Percentiles rank a stretch among this genome's conserved stretches.
Evolutionary conservation across 2,797 vertebrate species (phyloP).

Genomic region (Phoeniculus purpureus): DNA sequence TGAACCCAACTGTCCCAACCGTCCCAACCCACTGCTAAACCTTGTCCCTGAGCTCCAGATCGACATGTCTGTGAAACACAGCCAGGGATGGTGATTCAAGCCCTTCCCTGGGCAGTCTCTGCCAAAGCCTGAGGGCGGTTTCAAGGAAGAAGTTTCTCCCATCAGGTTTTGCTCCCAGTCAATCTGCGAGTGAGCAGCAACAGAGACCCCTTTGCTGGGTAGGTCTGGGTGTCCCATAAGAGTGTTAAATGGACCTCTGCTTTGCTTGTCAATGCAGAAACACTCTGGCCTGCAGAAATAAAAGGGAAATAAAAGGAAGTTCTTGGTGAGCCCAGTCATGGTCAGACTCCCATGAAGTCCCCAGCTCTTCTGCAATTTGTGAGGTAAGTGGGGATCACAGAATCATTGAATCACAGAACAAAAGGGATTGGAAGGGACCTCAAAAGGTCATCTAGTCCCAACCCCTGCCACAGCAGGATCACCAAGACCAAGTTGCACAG

Average conservation of each 20-base stretch:
- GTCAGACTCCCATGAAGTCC: background rate
- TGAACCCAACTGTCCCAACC: too few relatives aligned
- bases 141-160: background rate
- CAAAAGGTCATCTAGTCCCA: too few relatives aligned
- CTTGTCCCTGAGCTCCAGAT: too few relatives aligned
- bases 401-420: too few relatives aligned
- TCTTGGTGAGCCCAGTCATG: background rate
- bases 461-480: too few relatives aligned
- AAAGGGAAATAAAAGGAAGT: background rate
- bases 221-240: background rate
- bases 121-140: background rate
- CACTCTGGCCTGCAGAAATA: background rate
- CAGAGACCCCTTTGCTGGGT: background rate
- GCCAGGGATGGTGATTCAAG: background rate
- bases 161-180: background rate
- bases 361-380: background rate
- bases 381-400: background rate
- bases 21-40: too few relatives aligned
- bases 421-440: too few relatives aligned
- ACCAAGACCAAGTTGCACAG: too few relatives aligned
- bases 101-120: background rate
- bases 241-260: background rate
- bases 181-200: rapidly evolving
- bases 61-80: too few relatives aligned
- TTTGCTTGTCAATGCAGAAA: background rate